These are phyloP conservation scores for Drosophila parvula DNA, from an alignment of 1,140 invertebrate genomes.

Conservation along the genomic window DNA sequence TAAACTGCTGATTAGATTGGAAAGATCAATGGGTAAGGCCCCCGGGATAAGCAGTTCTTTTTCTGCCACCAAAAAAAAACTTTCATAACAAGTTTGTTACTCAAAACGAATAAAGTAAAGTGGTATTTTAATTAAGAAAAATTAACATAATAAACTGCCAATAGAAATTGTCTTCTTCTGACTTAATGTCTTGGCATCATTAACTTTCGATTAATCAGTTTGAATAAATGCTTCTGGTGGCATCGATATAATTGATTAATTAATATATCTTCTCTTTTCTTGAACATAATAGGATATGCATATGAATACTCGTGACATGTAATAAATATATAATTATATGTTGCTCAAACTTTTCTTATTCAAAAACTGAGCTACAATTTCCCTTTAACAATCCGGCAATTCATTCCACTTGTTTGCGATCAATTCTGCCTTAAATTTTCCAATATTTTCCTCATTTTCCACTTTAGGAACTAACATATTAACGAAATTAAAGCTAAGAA, in stretches of 20 bases:
- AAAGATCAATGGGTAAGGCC: conserved; percentile 19
- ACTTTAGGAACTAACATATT: conserved; percentile 3
- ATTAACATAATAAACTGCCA: conserved; percentile 8
- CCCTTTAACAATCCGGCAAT: not conserved
- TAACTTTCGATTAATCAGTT: conserved; percentile 43
- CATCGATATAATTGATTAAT: conserved; percentile 16
- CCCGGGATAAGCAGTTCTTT: not conserved
- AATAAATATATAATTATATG: not conserved
- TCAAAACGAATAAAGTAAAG: not conserved
- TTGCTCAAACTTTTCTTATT: not conserved
- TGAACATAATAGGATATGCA: not conserved
- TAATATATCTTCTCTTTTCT: not conserved
- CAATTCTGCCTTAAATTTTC: conserved; percentile 25
- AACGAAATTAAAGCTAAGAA: not conserved
- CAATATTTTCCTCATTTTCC: conserved; percentile 32
- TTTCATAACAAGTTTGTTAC: not conserved
- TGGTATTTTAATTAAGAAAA: conserved; percentile 1
- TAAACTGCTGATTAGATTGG: conserved; percentile 12
- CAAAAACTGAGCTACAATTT: not conserved
- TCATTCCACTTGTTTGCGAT: conserved; percentile 12
- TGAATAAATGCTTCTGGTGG: conserved; percentile 11
- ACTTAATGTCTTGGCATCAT: conserved; percentile 10
- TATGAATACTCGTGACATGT: not conserved
- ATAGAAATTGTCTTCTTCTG: conserved; percentile 3
- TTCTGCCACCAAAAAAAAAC: not conserved